Conservation (phyloP, 2,113 vertebrate species). For the Chloropsis hardwickii region DNA sequence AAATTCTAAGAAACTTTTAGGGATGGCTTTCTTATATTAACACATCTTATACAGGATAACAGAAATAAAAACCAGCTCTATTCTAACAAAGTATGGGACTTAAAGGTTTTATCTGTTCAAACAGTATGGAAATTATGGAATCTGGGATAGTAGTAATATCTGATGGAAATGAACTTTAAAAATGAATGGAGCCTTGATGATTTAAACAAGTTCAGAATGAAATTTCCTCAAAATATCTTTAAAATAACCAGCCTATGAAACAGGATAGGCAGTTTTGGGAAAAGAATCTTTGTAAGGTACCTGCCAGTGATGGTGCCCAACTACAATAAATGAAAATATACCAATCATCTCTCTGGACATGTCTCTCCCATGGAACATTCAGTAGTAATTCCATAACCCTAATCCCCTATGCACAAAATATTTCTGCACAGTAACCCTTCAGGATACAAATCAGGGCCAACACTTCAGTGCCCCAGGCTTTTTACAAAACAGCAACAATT, state of each 20-base stretch:
- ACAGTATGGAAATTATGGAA: neutral
- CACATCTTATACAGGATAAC: neutral
- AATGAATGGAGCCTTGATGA: neutral
- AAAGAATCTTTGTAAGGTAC: neutral
- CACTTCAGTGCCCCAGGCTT: neutral
- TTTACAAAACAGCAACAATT: neutral
- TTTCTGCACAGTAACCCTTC: neutral
- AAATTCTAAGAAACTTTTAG: neutral
- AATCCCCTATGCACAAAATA: neutral
- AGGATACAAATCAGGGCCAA: neutral
- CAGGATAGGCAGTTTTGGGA: neutral
- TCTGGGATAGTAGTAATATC: neutral
- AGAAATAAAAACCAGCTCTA: neutral
- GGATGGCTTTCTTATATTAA: neutral
- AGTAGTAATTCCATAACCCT: neutral
- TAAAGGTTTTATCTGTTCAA: neutral
- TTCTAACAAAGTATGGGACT: neutral
- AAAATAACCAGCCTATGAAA: neutral
- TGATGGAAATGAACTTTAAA: neutral
- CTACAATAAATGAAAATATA: neutral
- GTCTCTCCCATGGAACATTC: neutral
- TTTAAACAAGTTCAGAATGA: neutral
- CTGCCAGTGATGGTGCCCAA: neutral
- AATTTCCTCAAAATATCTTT: neutral
- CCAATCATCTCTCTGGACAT: neutral